phyloP scores from a whole-genome alignment of 2,888 invertebrate genomes.

The Campaea margaritaria region DNA sequence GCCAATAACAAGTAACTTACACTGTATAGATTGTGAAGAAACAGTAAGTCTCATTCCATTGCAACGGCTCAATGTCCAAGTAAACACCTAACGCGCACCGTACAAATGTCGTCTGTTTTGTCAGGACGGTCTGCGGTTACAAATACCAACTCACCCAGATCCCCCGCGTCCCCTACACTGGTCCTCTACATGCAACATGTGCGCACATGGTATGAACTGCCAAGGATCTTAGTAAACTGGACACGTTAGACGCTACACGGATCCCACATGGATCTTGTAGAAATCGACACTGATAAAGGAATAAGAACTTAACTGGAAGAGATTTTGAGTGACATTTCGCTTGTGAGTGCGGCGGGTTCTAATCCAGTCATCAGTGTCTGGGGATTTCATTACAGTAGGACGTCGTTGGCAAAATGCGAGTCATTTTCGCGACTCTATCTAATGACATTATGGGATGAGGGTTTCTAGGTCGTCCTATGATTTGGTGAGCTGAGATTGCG shows the following conservation, averaged over 20 bases:
- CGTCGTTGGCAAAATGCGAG: slow-evolving; percentile 38
- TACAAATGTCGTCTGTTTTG: slow-evolving; percentile 47
- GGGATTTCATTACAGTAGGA: slow-evolving; percentile 44
- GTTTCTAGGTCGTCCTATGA: slow-evolving; percentile 30
- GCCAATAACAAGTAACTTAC: too few relatives aligned
- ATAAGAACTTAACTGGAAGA: slow-evolving; percentile 39
- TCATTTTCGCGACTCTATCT: slow-evolving; percentile 35
- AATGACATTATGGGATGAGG: slow-evolving; percentile 39
- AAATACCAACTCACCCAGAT: slow-evolving; percentile 39
- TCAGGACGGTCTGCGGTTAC: slow-evolving; percentile 47
- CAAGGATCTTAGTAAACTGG: slow-evolving; percentile 46
- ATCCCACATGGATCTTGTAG: slow-evolving; percentile 36
- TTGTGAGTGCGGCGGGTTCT: slow-evolving; percentile 17
- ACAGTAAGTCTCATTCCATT: slow-evolving; percentile 12
- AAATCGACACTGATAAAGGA: slow-evolving; percentile 41
- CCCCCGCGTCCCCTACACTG: slow-evolving; percentile 17
- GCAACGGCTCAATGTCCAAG: slow-evolving; percentile 15
- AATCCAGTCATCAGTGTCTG: slow-evolving; percentile 43
- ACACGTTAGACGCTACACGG: slow-evolving; percentile 23
- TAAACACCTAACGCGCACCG: slow-evolving; percentile 23
- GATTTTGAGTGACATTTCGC: slow-evolving; percentile 36
- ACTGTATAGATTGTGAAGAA: background rate
- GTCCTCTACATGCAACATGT: slow-evolving; percentile 19
- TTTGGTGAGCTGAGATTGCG: slow-evolving; percentile 20
- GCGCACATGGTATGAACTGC: slow-evolving; percentile 23